Percentiles rank a stretch among this genome's conserved stretches.
These are phyloP conservation scores for Dicranocentrus wangi DNA, from an alignment of 2,888 invertebrate species.

Conservation along the genomic window DNA sequence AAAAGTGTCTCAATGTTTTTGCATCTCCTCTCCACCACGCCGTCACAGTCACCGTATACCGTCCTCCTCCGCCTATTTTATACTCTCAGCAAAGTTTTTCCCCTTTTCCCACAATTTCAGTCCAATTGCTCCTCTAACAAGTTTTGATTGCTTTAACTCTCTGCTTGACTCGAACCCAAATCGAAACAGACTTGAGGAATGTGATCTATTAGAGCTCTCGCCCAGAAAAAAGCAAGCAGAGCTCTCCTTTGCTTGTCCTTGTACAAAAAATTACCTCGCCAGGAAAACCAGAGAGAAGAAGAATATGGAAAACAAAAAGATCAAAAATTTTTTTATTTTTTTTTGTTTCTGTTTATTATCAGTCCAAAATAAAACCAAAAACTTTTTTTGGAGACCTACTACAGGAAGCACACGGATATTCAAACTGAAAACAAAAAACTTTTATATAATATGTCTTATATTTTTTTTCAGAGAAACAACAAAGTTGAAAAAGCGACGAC, in stretches of 20 bases:
- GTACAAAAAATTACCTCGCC: conserved; percentile 11
- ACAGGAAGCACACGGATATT: no score
- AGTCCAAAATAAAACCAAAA: no score
- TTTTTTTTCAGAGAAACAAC: conserved; percentile 14
- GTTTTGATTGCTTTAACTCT: conserved; percentile 34
- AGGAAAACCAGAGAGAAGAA: background rate
- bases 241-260: no score
- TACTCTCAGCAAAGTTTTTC: background rate
- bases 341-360: no score
- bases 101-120: conserved; percentile 1
- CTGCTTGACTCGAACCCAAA: conserved; percentile 8
- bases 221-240: no score
- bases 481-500: conserved; percentile 35
- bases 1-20: no score
- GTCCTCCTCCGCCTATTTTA: background rate
- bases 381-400: no score
- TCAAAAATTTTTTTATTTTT: background rate
- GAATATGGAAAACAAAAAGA: conserved; percentile 14
- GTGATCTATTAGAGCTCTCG: background rate
- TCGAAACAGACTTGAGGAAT: conserved; percentile 36
- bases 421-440: no score
- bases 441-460: no score
- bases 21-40: no score
- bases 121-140: conserved; percentile 22
- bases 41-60: no score